Base-by-base conservation (phyloP, 2,113 vertebrate species). In the Maccullochella peelii region DNA sequence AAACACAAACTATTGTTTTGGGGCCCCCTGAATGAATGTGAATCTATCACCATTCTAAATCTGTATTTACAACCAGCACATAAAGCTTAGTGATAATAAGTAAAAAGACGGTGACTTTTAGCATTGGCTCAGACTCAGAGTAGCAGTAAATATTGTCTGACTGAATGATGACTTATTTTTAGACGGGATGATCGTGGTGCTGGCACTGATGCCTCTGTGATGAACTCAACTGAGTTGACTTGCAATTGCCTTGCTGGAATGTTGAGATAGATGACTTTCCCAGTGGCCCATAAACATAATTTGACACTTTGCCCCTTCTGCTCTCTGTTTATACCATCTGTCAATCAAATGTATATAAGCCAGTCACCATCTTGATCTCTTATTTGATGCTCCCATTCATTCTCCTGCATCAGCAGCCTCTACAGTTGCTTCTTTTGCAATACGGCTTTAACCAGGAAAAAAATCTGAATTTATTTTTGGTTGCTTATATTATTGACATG, bases 181-280 rank as follows among this genome's bases (percentile, higher is more conserved):
- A 85, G 83, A 80, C 0, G 7, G 38, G 33, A 42, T 68, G 42
- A 81, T 67, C 0, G 15, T 18, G 44, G 65, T 16, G 11, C 80
- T 38, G 20, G 49, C 62, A 38, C 75, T 44, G 49, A 89, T 81
- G 79, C 63, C 83, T 73, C 80, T 68, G 74, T 80, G 84, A 88
- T 88, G 61, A 88, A 87, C 83, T 89, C 85, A 92, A 86, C 80
- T 84, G 80, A 83, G 86, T 79, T 69, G 66, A 83, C 68, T 85
- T 73, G 80, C 85, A 86, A 88, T 90, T 88, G 90, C 82, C 76
- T 86, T 73, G 54, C 68, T 49, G 67, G 40, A 84, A 78, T 62
- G 67, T 58, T 36, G 66, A 76, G 79, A 80, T 68, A 27, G 71
- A 93, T 86, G 79, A 84, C 73, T 80, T 74, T 88, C 83, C 73